phyloP scores from a whole-genome alignment of 2,888 invertebrate species.

The Drosophila ezoana region DNA sequence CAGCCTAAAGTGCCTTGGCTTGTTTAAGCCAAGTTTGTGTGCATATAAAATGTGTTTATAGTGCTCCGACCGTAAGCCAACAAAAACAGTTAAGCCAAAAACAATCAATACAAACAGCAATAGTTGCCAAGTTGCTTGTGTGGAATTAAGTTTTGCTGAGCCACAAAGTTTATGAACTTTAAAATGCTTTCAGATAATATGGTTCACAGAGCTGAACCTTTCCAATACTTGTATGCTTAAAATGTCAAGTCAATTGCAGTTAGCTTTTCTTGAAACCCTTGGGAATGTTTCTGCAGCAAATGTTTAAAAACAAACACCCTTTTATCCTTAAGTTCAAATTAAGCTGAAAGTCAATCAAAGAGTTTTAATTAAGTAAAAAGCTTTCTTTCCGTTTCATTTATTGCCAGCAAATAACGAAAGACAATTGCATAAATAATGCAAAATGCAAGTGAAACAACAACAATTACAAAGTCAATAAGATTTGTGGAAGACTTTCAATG shows the following conservation, averaged over 20 bases:
- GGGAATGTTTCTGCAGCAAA: slow-evolving; percentile 10
- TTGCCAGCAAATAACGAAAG: slow-evolving; percentile 31
- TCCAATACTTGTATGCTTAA: slow-evolving; percentile 41
- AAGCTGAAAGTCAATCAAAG: slow-evolving; percentile 33
- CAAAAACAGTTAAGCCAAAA: slow-evolving; percentile 24
- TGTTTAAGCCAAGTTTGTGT: slow-evolving; percentile 3
- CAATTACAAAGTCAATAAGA: slow-evolving; percentile 22
- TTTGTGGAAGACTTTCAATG: neutral
- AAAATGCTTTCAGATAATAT: slow-evolving; percentile 35
- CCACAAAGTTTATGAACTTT: slow-evolving; percentile 37
- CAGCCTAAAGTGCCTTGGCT: neutral
- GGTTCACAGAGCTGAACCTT: slow-evolving; percentile 29
- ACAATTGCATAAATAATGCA: slow-evolving; percentile 49
- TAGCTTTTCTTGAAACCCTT: slow-evolving; percentile 4
- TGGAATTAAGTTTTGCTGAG: slow-evolving; percentile 22
- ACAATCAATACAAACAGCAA: slow-evolving; percentile 18
- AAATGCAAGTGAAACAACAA: slow-evolving; percentile 5
- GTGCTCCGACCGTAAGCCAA: neutral
- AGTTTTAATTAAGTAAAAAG: slow-evolving; percentile 44
- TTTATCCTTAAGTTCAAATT: slow-evolving; percentile 1
- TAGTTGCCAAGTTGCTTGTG: slow-evolving; percentile 40
- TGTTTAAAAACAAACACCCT: neutral
- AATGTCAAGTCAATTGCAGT: slow-evolving; percentile 40
- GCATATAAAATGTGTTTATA: slow-evolving; percentile 27
- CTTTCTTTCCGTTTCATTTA: slow-evolving; percentile 21